Conservation (phyloP, 2,113 vertebrate species). For the Calidris pugnax region DNA sequence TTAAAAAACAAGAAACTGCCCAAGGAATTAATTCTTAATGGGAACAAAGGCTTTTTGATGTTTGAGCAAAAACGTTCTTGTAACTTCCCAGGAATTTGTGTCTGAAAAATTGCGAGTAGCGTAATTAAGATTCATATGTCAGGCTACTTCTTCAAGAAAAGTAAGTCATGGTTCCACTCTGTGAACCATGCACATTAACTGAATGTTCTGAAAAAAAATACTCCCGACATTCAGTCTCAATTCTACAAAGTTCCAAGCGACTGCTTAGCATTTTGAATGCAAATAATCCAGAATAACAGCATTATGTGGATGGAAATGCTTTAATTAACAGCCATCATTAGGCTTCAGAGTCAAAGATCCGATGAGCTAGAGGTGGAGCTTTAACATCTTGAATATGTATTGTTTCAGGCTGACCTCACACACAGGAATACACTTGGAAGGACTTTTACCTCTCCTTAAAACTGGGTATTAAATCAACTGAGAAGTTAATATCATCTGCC, state of each 20-base stretch:
- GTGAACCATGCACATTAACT: background rate
- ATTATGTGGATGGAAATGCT: background rate
- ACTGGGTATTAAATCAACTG: background rate
- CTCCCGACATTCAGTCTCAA: background rate
- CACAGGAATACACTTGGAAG: background rate
- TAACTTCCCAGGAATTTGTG: constrained; percentile 37
- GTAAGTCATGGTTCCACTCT: background rate
- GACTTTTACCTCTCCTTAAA: background rate
- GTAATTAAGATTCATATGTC: background rate
- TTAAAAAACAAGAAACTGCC: constrained; percentile 24
- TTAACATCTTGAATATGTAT: rapidly evolving
- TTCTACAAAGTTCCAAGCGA: background rate
- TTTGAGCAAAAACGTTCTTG: background rate
- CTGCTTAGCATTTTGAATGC: background rate
- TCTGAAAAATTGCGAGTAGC: background rate
- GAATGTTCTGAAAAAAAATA: background rate
- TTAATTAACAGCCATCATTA: background rate
- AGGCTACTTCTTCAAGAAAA: background rate
- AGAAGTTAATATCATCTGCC: background rate
- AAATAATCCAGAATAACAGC: background rate
- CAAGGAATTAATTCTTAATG: constrained; percentile 31
- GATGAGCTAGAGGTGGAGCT: background rate
- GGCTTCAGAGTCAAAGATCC: background rate
- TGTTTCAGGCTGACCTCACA: background rate
- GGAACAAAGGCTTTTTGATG: constrained; percentile 63